These are phyloP conservation scores for Chaetops frenatus DNA, from an alignment of 2,113 vertebrate species.

Conservation along the genomic window DNA sequence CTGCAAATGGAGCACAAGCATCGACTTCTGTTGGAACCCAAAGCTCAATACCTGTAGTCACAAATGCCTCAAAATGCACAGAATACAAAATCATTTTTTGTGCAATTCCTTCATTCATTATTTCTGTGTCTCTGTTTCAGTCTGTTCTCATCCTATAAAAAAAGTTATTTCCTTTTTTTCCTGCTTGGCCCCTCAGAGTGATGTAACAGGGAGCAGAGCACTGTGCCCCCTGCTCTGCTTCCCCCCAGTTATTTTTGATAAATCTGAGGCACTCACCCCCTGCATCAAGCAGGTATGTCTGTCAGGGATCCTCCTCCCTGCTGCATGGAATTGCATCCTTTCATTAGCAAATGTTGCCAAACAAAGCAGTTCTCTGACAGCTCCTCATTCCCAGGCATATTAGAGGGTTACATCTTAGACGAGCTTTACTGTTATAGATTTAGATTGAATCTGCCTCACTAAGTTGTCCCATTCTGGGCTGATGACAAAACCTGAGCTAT, in stretches of 20 bases:
- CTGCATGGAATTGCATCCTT: background rate
- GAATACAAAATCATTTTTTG: background rate
- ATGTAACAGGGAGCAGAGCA: background rate
- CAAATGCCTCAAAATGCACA: background rate
- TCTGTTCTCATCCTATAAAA: background rate
- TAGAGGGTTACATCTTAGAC: slow-evolving; percentile 13
- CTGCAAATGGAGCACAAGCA: background rate
- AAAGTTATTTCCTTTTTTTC: background rate
- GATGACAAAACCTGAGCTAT: slow-evolving; percentile 44
- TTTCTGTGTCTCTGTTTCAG: background rate
- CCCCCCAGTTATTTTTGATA: background rate
- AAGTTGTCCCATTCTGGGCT: slow-evolving; percentile 20
- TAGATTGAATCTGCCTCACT: slow-evolving; percentile 35
- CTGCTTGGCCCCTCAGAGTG: background rate
- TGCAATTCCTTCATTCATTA: background rate
- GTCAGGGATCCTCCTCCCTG: background rate
- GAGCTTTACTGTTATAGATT: slow-evolving; percentile 29
- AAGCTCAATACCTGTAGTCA: background rate
- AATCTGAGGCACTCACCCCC: background rate
- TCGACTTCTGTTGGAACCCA: background rate
- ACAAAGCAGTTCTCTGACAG: background rate
- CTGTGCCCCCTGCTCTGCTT: no score
- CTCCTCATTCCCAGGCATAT: slow-evolving; percentile 13
- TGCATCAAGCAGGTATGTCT: background rate
- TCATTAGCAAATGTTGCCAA: background rate